Evolutionary conservation across 2,888 invertebrate species (phyloP), one percentile per base, ranked within the genome.

Genomic region (Scelioninae gen. 2): DNA sequence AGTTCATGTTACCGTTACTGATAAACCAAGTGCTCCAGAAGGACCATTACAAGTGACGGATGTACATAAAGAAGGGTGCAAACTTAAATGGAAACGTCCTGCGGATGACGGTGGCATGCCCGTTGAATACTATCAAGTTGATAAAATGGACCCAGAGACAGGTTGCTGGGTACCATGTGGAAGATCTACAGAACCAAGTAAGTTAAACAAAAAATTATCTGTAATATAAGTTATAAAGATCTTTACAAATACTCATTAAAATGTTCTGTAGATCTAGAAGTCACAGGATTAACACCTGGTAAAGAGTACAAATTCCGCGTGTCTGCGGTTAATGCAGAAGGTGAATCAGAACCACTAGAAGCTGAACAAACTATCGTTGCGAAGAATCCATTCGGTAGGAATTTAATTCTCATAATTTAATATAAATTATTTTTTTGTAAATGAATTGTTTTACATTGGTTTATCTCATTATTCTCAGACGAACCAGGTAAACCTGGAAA

Each of bases 261-360:
- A 68, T 48, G 6, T 81, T 85, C 25, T 16, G n/a, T 84, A 91
- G 92, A 90, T 82, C 90, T 93, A 78, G 94, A 95, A 80, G 93
- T 96, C 0, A 92, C 92, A 78, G 94, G 94, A 39, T 87, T 98
- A 77, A 96, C 93, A 76, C 93, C 96, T 68, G 93, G 96, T 83
- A 93, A 95, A 86, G 95, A 97, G 88, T 98, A 98, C 87, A 94
- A 94, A 88, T 98, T 98, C 92, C 90, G 98, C 68, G 97, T 98
- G 3, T 91, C 94, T 2, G 98, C 98, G 48, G 95, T 98, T 10
- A 98, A 98, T 87, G 90, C 95, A 0, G 97, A 98, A 87, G 98
- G 98, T 16, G 96, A 96, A 87, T 96, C 97, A 0, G 94, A 94
- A 80, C 97, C 97, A n/a, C 89, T 98, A 39, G 92, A 92, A 65